phyloP scores from a whole-genome alignment of 2,888 invertebrate species.

The Taphrorychus bicolor region DNA sequence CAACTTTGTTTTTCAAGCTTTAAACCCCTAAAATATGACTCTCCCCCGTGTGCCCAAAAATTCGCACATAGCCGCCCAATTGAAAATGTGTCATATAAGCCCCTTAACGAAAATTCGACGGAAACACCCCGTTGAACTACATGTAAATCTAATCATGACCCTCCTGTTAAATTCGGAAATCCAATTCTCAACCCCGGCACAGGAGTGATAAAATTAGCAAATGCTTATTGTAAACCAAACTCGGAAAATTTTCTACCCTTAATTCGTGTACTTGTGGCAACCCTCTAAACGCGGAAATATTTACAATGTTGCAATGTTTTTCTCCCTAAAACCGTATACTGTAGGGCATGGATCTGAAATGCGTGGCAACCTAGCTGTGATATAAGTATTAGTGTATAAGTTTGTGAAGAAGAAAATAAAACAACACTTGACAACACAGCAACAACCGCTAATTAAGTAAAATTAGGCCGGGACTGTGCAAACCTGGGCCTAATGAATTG shows the following conservation, averaged over 20 bases:
- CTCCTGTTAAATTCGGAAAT: slow-evolving; percentile 62
- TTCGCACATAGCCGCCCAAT: slow-evolving; percentile 47
- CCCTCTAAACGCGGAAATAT: slow-evolving; percentile 29
- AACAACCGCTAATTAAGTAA: slow-evolving; percentile 55
- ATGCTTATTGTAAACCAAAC: slow-evolving; percentile 65
- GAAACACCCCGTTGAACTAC: slow-evolving; percentile 52
- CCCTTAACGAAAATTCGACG: slow-evolving; percentile 44
- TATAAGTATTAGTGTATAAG: too few relatives aligned
- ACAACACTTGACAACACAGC: slow-evolving; percentile 9
- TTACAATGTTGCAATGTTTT: slow-evolving; percentile 8
- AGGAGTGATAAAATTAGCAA: slow-evolving; percentile 62
- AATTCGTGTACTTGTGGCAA: slow-evolving; percentile 60
- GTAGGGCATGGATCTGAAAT: too few relatives aligned
- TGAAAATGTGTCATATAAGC: slow-evolving; percentile 56
- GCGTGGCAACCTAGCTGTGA: too few relatives aligned
- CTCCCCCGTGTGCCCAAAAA: neutral
- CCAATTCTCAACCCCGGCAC: slow-evolving; percentile 59
- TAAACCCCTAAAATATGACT: too few relatives aligned
- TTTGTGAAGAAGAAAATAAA: slow-evolving; percentile 44
- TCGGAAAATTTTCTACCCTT: slow-evolving; percentile 62
- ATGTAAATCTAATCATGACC: slow-evolving; percentile 62
- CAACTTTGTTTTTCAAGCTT: too few relatives aligned
- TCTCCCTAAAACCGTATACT: too few relatives aligned
- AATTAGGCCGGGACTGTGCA: slow-evolving; percentile 58
- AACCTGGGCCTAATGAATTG: slow-evolving; percentile 60